Evolutionary conservation across 2,888 invertebrate genomes (phyloP).

Genomic region (Drosophila peninsularis): DNA sequence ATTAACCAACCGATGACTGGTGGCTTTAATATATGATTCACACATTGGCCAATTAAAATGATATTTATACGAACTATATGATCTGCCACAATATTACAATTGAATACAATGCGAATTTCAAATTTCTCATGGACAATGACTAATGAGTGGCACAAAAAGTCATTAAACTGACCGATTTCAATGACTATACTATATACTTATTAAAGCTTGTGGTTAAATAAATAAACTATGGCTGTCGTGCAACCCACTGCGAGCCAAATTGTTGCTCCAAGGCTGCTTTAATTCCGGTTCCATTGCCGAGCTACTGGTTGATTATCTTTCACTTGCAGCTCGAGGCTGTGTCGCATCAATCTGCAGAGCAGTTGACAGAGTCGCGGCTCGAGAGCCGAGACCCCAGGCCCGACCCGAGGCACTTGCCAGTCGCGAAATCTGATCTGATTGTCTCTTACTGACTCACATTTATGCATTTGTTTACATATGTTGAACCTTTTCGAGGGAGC

Average conservation of each 20-base stretch:
- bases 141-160: constrained; percentile 59
- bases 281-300: constrained; percentile 38
- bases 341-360: constrained; percentile 57
- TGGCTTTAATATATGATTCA: constrained; percentile 43
- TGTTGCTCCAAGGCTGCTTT: constrained; percentile 33
- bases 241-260: constrained; percentile 30
- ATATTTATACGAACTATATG: constrained; percentile 4
- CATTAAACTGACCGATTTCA: constrained; percentile 72
- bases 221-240: constrained; percentile 31
- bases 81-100: constrained; percentile 19
- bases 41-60: constrained; percentile 41
- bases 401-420: constrained; percentile 52
- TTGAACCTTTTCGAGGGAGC: constrained; percentile 17
- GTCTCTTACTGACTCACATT: constrained; percentile 57
- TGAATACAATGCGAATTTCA: constrained; percentile 34
- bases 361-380: constrained; percentile 29
- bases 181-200: constrained; percentile 29
- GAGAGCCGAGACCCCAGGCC: neutral
- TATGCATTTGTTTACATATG: constrained; percentile 50
- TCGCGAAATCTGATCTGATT: constrained; percentile 63
- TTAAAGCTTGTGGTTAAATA: constrained; percentile 15
- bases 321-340: constrained; percentile 23
- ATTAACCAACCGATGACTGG: constrained; percentile 35
- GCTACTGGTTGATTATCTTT: constrained; percentile 57
- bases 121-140: constrained; percentile 63